Conservation (phyloP, 2,888 invertebrate genomes). For the Oligia latruncula region DNA sequence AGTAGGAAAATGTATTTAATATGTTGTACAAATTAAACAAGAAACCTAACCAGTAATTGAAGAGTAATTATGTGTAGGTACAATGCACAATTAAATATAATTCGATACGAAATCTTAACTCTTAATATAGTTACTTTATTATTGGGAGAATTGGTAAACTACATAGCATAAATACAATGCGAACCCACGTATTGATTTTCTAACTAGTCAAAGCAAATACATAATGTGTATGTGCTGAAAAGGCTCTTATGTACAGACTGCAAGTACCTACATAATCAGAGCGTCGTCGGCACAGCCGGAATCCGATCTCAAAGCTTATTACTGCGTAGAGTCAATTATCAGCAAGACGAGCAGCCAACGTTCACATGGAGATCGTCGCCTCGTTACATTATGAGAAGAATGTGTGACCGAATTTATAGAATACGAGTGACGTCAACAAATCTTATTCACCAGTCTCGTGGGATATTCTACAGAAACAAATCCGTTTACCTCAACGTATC, state of each 20-base stretch:
- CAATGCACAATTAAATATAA: slow-evolving; percentile 14
- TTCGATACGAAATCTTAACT: slow-evolving; percentile 7
- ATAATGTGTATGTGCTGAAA: slow-evolving; percentile 19
- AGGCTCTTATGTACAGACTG: slow-evolving; percentile 18
- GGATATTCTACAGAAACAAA: slow-evolving; percentile 66
- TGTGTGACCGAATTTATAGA: slow-evolving; percentile 65
- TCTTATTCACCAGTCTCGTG: slow-evolving; percentile 56
- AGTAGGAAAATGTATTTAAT: slow-evolving; percentile 38
- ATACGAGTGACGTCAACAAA: slow-evolving; percentile 70
- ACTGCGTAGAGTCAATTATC: slow-evolving; percentile 52
- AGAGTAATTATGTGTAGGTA: slow-evolving; percentile 17
- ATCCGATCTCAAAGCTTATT: slow-evolving; percentile 52
- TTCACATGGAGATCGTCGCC: slow-evolving; percentile 58
- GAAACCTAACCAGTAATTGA: slow-evolving; percentile 18
- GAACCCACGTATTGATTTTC: slow-evolving; percentile 29
- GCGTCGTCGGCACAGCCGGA: slow-evolving; percentile 37
- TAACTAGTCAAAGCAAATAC: slow-evolving; percentile 13
- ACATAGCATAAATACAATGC: slow-evolving; percentile 17
- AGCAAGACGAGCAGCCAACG: slow-evolving; percentile 43
- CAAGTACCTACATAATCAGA: slow-evolving; percentile 33
- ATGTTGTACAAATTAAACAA: slow-evolving; percentile 27
- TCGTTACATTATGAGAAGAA: slow-evolving; percentile 70
- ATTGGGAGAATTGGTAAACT: slow-evolving; percentile 14
- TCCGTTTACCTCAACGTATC: slow-evolving; percentile 57
- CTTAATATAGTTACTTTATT: slow-evolving; percentile 3